Evolutionary conservation across 2,888 invertebrate genomes (phyloP), one percentile per base, ranked within the genome.

Genomic region (Mamestra brassicae): DNA sequence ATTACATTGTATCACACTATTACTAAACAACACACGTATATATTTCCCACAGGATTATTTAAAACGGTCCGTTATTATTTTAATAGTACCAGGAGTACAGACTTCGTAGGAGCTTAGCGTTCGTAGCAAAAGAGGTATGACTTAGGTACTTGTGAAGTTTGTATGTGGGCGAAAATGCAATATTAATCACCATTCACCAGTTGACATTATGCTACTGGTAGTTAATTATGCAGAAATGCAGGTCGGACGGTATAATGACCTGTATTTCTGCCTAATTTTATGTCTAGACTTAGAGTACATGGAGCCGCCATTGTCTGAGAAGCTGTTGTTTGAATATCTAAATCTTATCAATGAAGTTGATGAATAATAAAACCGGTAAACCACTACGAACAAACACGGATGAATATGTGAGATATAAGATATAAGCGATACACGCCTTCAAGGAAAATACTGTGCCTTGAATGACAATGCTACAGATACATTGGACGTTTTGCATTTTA

Each of bases 221-320:
- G 65, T 26, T 85, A 68, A 42, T 38, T 85, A 86, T 80, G 76
- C 85, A 86, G 76, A 79, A 76, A 87, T 79, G 71, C 83, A 85
- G 78, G 75, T 86, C 65, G 78, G 71, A 77, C 67, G 62, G 80
- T 60, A 62, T 77, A 78, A 83, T 67, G 73, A 66, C 65, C 72
- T 79, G 76, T 57, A 79, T 72, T 63, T 57, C 71, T 62, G 45
- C 65, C 57, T 65, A 70, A 73, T 71, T 69, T 61, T 60, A 60
- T 58, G 81, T 82, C 81, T 84, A 82, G 81, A 82, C 81, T 10
- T 11, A 52, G 5, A 71, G 67, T 69, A 68, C 71, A 61, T 36
- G 76, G 11, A 73, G 60, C 61, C 26, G 13, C 64, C 15, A 68
- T 78, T 78, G 74, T 78, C 26, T 76, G 34, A 13, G 17, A 67